Conservation (phyloP, 2,888 invertebrate genomes). For the Sialis lutaria region DNA sequence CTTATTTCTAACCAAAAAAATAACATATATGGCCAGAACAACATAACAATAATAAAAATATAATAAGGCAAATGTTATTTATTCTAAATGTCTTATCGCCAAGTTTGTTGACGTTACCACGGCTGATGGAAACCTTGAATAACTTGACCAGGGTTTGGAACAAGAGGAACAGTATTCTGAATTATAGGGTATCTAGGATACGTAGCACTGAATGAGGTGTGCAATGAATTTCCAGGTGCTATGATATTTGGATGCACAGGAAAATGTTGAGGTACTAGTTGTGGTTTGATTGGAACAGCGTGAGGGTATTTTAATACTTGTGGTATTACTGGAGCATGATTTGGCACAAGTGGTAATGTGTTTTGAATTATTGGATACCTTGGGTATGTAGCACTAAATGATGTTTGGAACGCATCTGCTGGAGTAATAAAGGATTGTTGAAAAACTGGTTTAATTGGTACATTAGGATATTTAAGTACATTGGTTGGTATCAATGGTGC, state of each 20-base stretch:
- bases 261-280: background rate
- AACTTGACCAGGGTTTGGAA: background rate
- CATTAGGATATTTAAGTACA: background rate
- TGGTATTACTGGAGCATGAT: background rate
- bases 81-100: too few relatives aligned
- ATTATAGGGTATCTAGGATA: constrained; percentile 6
- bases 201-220: constrained; percentile 8
- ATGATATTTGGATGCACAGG: background rate
- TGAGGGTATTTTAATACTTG: background rate
- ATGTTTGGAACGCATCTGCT: constrained; percentile 6
- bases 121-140: too few relatives aligned
- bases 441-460: background rate
- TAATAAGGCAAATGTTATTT: too few relatives aligned
- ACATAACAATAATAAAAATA: too few relatives aligned
- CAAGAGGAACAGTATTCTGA: background rate
- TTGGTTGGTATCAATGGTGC: background rate
- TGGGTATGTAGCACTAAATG: constrained; percentile 8
- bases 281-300: background rate
- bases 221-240: constrained; percentile 5
- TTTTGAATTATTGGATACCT: constrained; percentile 5
- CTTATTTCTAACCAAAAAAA: too few relatives aligned
- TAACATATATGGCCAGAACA: too few relatives aligned
- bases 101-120: too few relatives aligned
- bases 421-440: background rate
- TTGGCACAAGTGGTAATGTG: background rate